phyloP scores from a whole-genome alignment of 2,888 invertebrate genomes.

The Microctonus brassicae region DNA sequence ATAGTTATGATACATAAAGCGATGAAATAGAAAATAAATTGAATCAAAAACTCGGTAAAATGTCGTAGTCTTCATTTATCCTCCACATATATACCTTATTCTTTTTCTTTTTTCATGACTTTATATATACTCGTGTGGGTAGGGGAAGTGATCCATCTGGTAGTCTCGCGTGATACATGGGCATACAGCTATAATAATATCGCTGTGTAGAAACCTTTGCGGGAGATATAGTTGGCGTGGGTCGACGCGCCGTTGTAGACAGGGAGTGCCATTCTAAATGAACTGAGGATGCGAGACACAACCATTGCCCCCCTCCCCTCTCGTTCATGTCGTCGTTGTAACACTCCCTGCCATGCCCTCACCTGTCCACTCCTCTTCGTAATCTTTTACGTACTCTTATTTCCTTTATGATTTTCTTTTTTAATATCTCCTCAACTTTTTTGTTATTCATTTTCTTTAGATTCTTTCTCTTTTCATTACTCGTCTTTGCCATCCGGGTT shows the following conservation, averaged over 20 bases:
- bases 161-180: conserved; percentile 61
- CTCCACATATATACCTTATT: not conserved
- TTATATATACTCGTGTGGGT: conserved; percentile 28
- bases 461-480: conserved; percentile 12
- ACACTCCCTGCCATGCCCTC: conserved; percentile 20
- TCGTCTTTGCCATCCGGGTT: conserved; percentile 34
- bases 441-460: not conserved
- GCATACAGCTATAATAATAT: conserved; percentile 60
- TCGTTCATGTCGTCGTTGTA: conserved; percentile 29
- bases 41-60: not conserved
- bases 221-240: conserved; percentile 59
- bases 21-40: not conserved
- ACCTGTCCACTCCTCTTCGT: conserved; percentile 12
- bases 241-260: conserved; percentile 55
- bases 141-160: conserved; percentile 64
- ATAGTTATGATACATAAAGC: not conserved
- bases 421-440: not conserved
- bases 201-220: conserved; percentile 27
- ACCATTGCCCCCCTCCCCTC: conserved; percentile 35
- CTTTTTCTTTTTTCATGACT: not conserved
- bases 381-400: not conserved
- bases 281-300: conserved; percentile 40
- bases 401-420: not conserved
- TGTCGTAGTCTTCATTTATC: not conserved
- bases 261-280: conserved; percentile 65